Evolutionary conservation across 2,797 vertebrate species (phyloP), one percentile per base, ranked within the genome.

Genomic region (Pipistrellus kuhlii): DNA sequence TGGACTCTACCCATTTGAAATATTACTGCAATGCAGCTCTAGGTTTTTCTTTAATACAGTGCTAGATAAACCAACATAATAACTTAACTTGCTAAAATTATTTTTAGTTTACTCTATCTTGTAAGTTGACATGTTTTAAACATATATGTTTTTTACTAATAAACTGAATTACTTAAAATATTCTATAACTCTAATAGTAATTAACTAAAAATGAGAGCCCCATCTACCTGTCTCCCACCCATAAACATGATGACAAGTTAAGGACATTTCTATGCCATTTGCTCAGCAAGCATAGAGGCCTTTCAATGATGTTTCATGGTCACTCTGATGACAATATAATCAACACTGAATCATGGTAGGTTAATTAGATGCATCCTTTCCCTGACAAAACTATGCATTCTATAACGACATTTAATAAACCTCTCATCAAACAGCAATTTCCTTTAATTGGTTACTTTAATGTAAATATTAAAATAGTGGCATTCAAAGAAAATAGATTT

Each of bases 91-190:
- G 75, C 1, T 35, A 30, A 83, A 80, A 20, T 78, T 69, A 27
- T 12, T 89, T 93, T 96, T 77, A 84, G 71, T 71, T 83, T 53
- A 59, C 9, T 62, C 78, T 86, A 59, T 13, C n/a, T 91, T 96
- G 21, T 48, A 86, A 87, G 80, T 68, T 76, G 51, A 64, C 32
- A 3, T 62, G 75, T 76, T 92, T 77, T 81, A 85, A 95, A 77
- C 73, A 2, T 73, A 75, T 59, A 25, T 25, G 7, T 8, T 38
- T 66, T 83, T 93, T 48, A 77, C 21, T 68, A 94, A 69, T 83
- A 85, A 86, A 32, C 1, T 46, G 17, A 75, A 46, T 85, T 55
- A 84, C 25, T 84, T 82, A 62, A 90, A 92, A 84, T 1, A 27
- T 35, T 88, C 13, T 59, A 57, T 68, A 38, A 46, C n/a, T 64